Evolutionary conservation across 2,797 vertebrate genomes (phyloP).

Genomic region (Lithobates sylvaticus): DNA sequence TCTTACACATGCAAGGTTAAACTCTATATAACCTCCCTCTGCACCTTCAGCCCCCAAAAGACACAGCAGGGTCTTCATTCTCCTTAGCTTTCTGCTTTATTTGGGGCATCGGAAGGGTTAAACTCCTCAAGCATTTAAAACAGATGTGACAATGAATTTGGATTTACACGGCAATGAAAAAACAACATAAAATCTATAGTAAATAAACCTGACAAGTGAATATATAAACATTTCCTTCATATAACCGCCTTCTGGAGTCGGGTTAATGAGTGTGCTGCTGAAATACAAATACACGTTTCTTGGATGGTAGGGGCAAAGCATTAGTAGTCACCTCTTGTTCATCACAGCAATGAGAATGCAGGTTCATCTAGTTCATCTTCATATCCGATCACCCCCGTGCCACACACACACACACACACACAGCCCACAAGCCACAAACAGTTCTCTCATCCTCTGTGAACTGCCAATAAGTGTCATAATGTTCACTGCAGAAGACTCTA

Average conservation of each 20-base stretch:
- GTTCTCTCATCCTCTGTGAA: neutral
- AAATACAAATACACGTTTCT: neutral
- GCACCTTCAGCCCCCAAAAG: neutral
- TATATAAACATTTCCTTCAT: neutral
- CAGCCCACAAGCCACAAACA: no score
- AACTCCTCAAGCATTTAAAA: neutral
- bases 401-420: no score
- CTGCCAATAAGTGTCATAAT: neutral
- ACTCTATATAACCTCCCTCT: neutral
- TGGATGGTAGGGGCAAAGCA: neutral
- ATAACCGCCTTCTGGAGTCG: neutral
- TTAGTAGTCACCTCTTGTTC: conserved; percentile 9
- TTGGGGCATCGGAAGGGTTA: neutral
- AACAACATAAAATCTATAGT: neutral
- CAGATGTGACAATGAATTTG: conserved; percentile 1
- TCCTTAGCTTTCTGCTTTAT: neutral
- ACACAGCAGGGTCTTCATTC: neutral
- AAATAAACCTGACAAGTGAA: neutral
- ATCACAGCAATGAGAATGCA: neutral
- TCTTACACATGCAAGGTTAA: neutral
- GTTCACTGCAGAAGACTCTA: neutral
- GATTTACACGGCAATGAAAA: neutral
- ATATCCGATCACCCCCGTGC: neutral
- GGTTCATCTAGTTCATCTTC: neutral
- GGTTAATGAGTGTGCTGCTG: neutral